Evolutionary conservation across 2,888 invertebrate species (phyloP).

Genomic region (Agrotis segetum): DNA sequence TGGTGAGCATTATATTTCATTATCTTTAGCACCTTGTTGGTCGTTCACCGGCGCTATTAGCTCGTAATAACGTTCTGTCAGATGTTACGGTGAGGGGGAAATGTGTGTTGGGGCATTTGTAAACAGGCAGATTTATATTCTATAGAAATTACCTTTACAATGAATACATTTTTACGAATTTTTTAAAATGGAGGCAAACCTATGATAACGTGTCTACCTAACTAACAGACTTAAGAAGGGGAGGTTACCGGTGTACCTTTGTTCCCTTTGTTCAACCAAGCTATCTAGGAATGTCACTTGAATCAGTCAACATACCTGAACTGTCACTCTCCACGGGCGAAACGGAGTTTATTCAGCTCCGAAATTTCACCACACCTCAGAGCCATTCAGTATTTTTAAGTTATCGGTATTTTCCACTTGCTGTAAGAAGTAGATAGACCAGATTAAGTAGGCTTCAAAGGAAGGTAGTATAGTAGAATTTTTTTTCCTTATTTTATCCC

Average conservation of each 20-base stretch:
- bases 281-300: no score
- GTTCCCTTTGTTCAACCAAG: background rate
- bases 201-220: no score
- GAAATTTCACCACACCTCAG: background rate
- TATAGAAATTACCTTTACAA: constrained; percentile 15
- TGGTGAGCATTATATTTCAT: constrained; percentile 84
- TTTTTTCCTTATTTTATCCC: no score
- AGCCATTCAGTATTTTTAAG: background rate
- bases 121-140: constrained; percentile 42
- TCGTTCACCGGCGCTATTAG: constrained; percentile 64
- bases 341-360: no score
- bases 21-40: constrained; percentile 88
- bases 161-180: background rate
- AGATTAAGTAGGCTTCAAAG: no score
- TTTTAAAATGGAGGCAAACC: background rate
- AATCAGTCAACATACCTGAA: background rate
- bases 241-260: no score
- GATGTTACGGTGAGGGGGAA: constrained; percentile 58
- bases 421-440: background rate
- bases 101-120: constrained; percentile 44
- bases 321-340: no score
- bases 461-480: no score
- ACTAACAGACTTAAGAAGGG: no score
- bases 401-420: background rate
- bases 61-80: constrained; percentile 60